These are phyloP conservation scores for Mystacornis crossleyi DNA, from an alignment of 2,113 vertebrate species.

Conservation along the genomic window DNA sequence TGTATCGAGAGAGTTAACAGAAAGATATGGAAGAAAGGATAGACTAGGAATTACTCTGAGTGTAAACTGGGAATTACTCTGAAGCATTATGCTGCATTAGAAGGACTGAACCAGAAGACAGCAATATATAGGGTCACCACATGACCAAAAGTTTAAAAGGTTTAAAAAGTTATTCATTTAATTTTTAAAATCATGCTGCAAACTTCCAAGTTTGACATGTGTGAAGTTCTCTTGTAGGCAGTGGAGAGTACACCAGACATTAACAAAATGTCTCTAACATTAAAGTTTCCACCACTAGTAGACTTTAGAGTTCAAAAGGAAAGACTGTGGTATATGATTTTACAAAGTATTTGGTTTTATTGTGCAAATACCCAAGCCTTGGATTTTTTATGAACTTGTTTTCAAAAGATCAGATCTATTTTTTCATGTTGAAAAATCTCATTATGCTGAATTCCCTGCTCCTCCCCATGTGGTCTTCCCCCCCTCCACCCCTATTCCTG, in stretches of 20 bases:
- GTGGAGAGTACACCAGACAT: background rate
- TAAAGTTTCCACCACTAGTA: background rate
- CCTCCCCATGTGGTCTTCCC: too few species aligned
- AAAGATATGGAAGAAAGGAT: background rate
- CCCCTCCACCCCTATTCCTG: too few species aligned
- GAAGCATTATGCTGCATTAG: background rate
- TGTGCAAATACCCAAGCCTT: background rate
- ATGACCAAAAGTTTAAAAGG: background rate
- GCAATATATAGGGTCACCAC: background rate
- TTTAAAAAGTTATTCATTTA: background rate
- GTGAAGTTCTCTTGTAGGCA: background rate
- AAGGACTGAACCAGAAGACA: background rate
- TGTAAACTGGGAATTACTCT: background rate
- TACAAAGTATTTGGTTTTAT: background rate
- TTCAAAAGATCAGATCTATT: background rate
- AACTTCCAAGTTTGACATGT: background rate
- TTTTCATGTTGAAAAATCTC: background rate
- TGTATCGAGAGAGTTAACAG: background rate
- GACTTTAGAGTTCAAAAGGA: background rate
- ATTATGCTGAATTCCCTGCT: too few species aligned
- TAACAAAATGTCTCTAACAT: background rate
- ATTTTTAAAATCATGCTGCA: background rate
- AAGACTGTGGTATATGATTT: background rate
- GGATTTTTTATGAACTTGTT: background rate
- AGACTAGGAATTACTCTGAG: background rate